Base-by-base conservation (phyloP, 2,113 vertebrate genomes). In the Anolis sagrei region DNA sequence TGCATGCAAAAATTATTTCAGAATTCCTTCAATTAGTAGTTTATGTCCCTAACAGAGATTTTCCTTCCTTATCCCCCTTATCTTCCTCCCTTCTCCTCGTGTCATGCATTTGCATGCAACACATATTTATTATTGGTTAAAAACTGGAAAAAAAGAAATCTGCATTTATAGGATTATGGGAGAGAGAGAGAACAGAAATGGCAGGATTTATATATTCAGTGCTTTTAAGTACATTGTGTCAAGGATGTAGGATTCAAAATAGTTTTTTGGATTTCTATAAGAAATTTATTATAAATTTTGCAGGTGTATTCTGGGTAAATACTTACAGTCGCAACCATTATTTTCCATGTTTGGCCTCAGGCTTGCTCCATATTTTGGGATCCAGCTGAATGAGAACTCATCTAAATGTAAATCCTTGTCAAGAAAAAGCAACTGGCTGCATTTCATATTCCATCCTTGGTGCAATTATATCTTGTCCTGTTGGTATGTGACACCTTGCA, bases 291-390 rank as follows among this genome's bases (percentile, higher is more conserved):
- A 76, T n/a, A 90, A 48, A 77, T 29, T 82, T 49, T 68, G 69
- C 4, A 72, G 77, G 75, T 89, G 77, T 87, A 81, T 68, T 89
- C 82, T 87, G 74, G 88, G 89, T 90, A 91, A 92, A 77, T 85
- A 76, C 54, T 51, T 89, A 83, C 89, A 85, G 66, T 70, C 90
- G 29, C 68, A 84, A 78, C 72, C 5, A 81, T 90, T 90, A 74
- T 90, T 86, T 89, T 92, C 85, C 86, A 58, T 32, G 72, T 23
- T 82, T 83, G 39, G 54, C 78, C 61, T 79, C 19, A 81, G 72
- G 85, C 83, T 36, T 62, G 10, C 51, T 87, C 36, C 82, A 39
- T 78, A 79, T 84, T 90, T 86, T 86, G 91, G 34, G 0, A 25
- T 92, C 58, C 66, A 89, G 79, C 80, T 91, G 82, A 34, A 66